Conservation (phyloP, 2,113 vertebrate species). For the Cheirogaleus medius region DNA sequence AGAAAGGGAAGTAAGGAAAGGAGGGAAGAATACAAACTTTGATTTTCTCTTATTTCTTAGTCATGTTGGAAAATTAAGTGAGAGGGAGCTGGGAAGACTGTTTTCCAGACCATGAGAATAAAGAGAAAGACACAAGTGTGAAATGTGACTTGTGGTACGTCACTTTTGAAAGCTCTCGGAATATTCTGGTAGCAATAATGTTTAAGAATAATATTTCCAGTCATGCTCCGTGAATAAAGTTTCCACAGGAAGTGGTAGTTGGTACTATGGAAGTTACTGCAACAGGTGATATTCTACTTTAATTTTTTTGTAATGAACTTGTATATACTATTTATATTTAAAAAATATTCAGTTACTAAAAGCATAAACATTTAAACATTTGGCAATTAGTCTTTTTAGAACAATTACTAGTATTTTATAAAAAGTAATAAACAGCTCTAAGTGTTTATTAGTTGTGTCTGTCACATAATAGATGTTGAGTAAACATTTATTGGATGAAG, state of each 20-base stretch:
- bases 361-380: neutral
- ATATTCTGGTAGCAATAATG: neutral
- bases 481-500: neutral
- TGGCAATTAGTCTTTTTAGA: neutral
- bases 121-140: neutral
- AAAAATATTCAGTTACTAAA: neutral
- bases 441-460: neutral
- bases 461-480: neutral
- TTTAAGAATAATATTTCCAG: neutral
- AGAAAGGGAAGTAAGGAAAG: too few relatives aligned
- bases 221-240: neutral
- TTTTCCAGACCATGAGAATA: neutral
- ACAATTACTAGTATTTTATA: neutral
- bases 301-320: neutral
- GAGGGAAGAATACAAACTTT: neutral
- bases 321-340: neutral
- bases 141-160: neutral
- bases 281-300: neutral
- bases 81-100: neutral
- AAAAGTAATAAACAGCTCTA: neutral
- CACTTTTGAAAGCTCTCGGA: neutral
- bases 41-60: neutral
- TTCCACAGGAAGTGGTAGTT: neutral
- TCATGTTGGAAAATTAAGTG: neutral
- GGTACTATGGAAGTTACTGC: neutral